Base-by-base conservation (phyloP, 2,888 invertebrate species). In the Xestia sexstrigata region DNA sequence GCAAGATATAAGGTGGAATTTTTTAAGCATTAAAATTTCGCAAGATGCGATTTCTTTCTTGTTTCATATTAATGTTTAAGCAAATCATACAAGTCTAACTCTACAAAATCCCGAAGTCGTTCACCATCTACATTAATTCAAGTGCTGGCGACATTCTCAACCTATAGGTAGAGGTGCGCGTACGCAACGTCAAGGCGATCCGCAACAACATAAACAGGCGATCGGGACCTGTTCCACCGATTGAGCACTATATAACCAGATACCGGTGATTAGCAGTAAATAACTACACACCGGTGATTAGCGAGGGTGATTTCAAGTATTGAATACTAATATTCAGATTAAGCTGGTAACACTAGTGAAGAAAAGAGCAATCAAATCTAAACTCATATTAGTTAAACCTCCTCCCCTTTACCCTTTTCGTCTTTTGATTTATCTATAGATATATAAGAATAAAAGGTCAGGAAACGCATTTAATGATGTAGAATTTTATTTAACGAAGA, bases 171-270 rank as follows among this genome's bases (percentile, higher is more conserved):
- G 75, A 52, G 58, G 55, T 81, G 82, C 83, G 85, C 88, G 35
- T 81, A 82, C 80, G 82, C 83, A 80, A 75, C 88, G 77, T 86
- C 89, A 89, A 89, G 89, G 89, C 89, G 82, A 89, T 84, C 89
- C 67, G 83, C 89, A 83, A 80, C 78, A 70, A 83, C 79, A 85
- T 82, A 88, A 83, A 82, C 78, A 81, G 83, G 78, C 81, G 71
- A 62, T 83, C 70, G 78, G 70, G 83, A 88, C 87, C 82, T 76
- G 82, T 84, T 86, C 70, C 62, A 77, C 62, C 58, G 62, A 80
- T 70, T 74, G 75, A 84, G 76, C 81, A 78, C 78, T 82, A 79
- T 82, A 86, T 75, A 82, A 72, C 79, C 71, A 67, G 42, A 45
- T n/a, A 26, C 47, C 35, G 35, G 76, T 75, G 76, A 75, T 74